phyloP scores from a whole-genome alignment of 2,888 invertebrate genomes.

The Poecilobothrus nobilitatus region DNA sequence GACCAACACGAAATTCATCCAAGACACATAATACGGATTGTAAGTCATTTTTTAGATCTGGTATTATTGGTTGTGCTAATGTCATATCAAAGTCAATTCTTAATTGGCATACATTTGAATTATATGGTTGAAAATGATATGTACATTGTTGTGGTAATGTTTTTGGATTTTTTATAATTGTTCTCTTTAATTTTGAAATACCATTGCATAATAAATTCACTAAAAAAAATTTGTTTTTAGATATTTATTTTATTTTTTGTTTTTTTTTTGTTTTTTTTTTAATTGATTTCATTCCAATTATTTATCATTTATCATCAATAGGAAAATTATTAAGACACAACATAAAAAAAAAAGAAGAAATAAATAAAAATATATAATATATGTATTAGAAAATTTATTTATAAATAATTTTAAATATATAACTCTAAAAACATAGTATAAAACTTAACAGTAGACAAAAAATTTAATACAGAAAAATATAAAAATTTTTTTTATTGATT shows the following conservation, averaged over 20 bases:
- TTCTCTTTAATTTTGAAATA: slow-evolving; percentile 35
- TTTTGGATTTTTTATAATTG: slow-evolving; percentile 34
- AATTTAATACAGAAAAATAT: too few relatives aligned
- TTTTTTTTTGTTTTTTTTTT: not conserved
- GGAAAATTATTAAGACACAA: too few relatives aligned
- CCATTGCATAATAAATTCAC: slow-evolving; percentile 37
- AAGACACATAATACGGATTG: slow-evolving; percentile 15
- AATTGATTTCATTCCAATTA: not conserved
- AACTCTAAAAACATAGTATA: too few relatives aligned
- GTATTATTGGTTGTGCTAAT: slow-evolving; percentile 31
- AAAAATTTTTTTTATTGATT: too few relatives aligned
- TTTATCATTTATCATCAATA: not conserved
- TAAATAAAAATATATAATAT: too few relatives aligned
- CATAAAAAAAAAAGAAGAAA: too few relatives aligned
- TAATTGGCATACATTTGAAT: slow-evolving; percentile 37
- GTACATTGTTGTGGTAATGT: slow-evolving; percentile 27
- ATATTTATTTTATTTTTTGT: not conserved
- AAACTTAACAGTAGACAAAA: too few relatives aligned
- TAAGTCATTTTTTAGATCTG: slow-evolving; percentile 28
- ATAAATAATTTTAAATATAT: too few relatives aligned
- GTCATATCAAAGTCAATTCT: slow-evolving; percentile 34
- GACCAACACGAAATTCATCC: slow-evolving; percentile 34
- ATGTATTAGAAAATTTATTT: too few relatives aligned
- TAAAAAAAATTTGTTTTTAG: slow-evolving; percentile 20
- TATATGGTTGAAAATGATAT: slow-evolving; percentile 37